A percentile compares a stretch with the other conserved stretches of the same genome.
phyloP scores from a whole-genome alignment of 2,888 invertebrate species.

The Cheiracanthium punctorium region DNA sequence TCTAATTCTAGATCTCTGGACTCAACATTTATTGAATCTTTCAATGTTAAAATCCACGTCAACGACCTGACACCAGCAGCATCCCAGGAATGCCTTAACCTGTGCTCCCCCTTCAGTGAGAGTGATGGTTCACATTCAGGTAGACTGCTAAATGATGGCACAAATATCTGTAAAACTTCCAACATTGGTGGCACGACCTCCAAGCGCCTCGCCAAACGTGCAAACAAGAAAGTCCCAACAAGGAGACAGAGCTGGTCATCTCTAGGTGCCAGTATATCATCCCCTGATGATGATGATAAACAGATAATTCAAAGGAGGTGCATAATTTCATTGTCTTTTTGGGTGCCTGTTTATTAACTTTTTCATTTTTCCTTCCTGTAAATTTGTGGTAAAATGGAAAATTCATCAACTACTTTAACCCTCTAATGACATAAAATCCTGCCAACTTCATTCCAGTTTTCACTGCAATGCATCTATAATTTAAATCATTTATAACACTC shows the following conservation, averaged over 20 bases:
- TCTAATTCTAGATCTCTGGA: slow-evolving; percentile 47
- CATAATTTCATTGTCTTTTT: neutral
- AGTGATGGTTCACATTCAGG: slow-evolving; percentile 28
- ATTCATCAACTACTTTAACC: too few relatives aligned
- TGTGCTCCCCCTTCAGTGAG: slow-evolving; percentile 36
- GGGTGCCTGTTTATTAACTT: too few relatives aligned
- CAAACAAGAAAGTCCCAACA: slow-evolving; percentile 40
- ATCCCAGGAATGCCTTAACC: slow-evolving; percentile 70
- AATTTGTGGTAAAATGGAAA: too few relatives aligned
- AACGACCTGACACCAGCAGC: slow-evolving; percentile 72
- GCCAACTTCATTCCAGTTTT: neutral
- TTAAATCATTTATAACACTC: too few relatives aligned
- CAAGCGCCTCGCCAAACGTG: slow-evolving; percentile 34
- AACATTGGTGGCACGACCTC: slow-evolving; percentile 60
- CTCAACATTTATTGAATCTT: slow-evolving; percentile 52
- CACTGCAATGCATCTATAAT: too few relatives aligned
- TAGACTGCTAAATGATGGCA: slow-evolving; percentile 43
- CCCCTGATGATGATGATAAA: slow-evolving; percentile 33
- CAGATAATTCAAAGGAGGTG: slow-evolving; percentile 56
- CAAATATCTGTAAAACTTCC: slow-evolving; percentile 25
- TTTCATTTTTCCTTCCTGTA: too few relatives aligned
- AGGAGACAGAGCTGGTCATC: slow-evolving; percentile 66
- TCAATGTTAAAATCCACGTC: slow-evolving; percentile 71
- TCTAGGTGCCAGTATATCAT: slow-evolving; percentile 43
- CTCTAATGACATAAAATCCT: too few relatives aligned